Evolutionary conservation across 2,888 invertebrate species (phyloP).

Genomic region (Ichneumoninae sp.): DNA sequence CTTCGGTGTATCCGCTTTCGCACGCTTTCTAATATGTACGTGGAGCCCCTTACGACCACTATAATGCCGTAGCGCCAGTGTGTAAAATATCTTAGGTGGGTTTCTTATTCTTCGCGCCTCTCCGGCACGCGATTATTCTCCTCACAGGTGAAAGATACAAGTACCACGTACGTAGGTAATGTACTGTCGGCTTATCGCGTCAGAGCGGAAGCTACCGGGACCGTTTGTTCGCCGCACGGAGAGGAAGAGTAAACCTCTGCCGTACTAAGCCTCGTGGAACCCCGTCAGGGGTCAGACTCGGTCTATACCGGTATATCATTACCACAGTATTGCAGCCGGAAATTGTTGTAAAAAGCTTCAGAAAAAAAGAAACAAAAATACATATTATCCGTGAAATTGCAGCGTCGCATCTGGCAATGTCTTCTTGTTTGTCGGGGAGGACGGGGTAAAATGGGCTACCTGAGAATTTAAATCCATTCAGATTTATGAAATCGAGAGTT

Average conservation of each 20-base stretch:
- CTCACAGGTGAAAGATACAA: conserved; percentile 29
- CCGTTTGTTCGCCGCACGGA: conserved; percentile 28
- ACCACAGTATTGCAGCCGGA: conserved; percentile 27
- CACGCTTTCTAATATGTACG: conserved; percentile 58
- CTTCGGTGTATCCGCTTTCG: conserved; percentile 23
- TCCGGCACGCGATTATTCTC: conserved; percentile 39
- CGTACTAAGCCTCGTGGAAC: conserved; percentile 51
- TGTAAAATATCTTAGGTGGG: conserved; percentile 4
- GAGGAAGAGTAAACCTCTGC: conserved; percentile 51
- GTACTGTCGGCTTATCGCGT: conserved; percentile 53
- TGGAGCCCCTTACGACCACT: background rate
- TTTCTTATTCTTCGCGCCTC: conserved; percentile 49
- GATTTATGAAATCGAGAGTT: too few relatives aligned
- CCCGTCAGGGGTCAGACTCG: conserved; percentile 21
- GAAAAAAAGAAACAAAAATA: background rate
- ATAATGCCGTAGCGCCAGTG: conserved; percentile 15
- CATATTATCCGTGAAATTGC: background rate
- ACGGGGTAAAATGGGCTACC: too few relatives aligned
- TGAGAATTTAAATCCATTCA: too few relatives aligned
- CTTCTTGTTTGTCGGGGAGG: background rate
- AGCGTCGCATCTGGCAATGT: conserved; percentile 2
- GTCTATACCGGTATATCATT: background rate
- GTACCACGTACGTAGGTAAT: conserved; percentile 25
- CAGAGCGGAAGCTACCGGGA: conserved; percentile 59
- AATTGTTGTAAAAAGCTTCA: conserved; percentile 32